Conservation (phyloP, 2,797 vertebrate species). For the Phataginus tetradactyla region DNA sequence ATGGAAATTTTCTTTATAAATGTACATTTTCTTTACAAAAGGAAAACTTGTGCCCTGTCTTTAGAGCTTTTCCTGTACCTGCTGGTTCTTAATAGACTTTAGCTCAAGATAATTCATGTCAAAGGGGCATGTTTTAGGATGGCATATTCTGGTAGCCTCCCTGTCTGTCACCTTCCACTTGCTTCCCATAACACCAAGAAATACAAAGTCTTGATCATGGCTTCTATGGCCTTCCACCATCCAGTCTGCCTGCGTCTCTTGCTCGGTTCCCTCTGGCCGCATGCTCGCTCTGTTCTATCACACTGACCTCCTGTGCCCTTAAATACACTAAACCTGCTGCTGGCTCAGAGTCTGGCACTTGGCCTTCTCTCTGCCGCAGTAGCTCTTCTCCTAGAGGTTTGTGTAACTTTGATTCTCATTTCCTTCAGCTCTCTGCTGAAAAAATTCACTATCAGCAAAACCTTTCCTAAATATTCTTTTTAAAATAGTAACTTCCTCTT, state of each 20-base stretch:
- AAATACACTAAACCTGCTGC: fast-evolving
- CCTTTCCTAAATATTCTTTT: neutral
- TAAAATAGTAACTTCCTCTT: neutral
- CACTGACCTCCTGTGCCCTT: neutral
- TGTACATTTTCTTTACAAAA: neutral
- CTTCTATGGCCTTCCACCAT: no score
- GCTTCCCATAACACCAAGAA: neutral
- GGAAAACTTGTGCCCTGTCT: neutral
- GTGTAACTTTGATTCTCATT: neutral
- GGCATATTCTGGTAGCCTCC: neutral
- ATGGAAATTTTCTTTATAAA: neutral
- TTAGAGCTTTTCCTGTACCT: neutral
- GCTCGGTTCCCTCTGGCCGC: neutral
- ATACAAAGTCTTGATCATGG: neutral
- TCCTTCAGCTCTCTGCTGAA: neutral
- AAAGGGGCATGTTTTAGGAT: neutral
- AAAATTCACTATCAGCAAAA: neutral
- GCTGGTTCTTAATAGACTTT: neutral
- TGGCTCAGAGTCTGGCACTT: neutral
- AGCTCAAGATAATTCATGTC: neutral
- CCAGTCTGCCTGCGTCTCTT: neutral
- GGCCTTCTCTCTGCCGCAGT: neutral
- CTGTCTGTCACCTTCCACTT: neutral
- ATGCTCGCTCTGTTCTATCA: neutral
- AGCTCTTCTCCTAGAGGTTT: neutral